Conservation (phyloP, 2,797 vertebrate genomes). For the Sebastes jordani region DNA sequence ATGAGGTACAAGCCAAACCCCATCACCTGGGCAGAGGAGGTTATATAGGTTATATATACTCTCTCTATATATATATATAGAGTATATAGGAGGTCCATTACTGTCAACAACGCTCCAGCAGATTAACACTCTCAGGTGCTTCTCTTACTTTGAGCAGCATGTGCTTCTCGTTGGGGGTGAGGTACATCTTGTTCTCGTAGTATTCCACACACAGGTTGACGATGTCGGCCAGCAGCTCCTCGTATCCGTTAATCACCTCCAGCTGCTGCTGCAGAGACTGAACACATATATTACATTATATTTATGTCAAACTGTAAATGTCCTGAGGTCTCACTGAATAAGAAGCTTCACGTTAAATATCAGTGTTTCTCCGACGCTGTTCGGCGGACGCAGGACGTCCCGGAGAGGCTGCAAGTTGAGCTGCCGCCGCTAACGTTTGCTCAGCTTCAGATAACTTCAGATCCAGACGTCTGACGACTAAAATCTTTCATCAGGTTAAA, state of each 20-base stretch:
- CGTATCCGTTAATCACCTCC: constrained; percentile 95
- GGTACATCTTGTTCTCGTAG: constrained; percentile 98
- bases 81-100: background rate
- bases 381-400: too few species aligned
- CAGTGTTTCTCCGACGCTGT: too few species aligned
- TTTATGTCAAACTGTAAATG: too few species aligned
- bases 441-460: too few species aligned
- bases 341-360: too few species aligned
- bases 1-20: constrained; percentile 97
- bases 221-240: constrained; percentile 97
- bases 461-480: too few species aligned
- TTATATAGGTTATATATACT: too few species aligned
- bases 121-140: background rate
- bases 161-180: constrained; percentile 96
- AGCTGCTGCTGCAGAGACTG: constrained; percentile 98
- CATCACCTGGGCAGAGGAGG: constrained; percentile 88
- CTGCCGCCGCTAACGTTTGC: too few species aligned
- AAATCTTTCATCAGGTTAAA: too few species aligned
- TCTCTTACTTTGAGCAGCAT: constrained; percentile 94
- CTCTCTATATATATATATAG: fast-evolving
- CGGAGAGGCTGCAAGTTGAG: too few species aligned
- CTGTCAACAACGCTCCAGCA: background rate
- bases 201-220: constrained; percentile 98
- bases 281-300: background rate
- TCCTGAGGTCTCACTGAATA: too few species aligned